These are phyloP conservation scores for Melinaea marsaeus DNA, from an alignment of 2,888 invertebrate genomes.

Conservation along the genomic window DNA sequence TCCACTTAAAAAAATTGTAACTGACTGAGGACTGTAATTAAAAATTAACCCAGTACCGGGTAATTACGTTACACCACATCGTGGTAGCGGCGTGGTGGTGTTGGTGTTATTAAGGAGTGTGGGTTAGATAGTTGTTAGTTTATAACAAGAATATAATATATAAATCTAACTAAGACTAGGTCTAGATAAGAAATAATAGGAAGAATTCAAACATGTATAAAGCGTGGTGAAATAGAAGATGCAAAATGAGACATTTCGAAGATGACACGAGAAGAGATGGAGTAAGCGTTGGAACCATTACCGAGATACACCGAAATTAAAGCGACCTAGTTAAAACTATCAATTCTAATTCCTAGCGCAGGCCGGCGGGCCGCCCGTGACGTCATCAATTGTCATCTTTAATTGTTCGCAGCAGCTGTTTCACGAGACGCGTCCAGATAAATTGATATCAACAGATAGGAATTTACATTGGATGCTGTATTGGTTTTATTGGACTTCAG, in stretches of 20 bases:
- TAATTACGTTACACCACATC: background rate
- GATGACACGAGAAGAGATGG: background rate
- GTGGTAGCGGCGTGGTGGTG: background rate
- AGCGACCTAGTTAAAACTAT: constrained; percentile 39
- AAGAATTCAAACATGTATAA: too few species aligned
- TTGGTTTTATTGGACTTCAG: constrained; percentile 8
- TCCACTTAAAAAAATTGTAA: constrained; percentile 50
- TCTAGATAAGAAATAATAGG: too few species aligned
- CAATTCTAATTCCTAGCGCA: constrained; percentile 63
- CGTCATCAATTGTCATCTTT: constrained; percentile 72
- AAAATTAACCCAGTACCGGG: constrained; percentile 59
- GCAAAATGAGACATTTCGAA: too few species aligned
- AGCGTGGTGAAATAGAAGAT: too few species aligned
- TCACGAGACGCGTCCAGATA: constrained; percentile 34
- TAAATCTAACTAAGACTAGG: too few species aligned
- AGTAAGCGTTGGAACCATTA: background rate
- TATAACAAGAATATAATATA: background rate
- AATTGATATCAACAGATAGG: constrained; percentile 17
- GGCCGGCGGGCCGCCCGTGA: constrained; percentile 53
- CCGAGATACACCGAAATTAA: constrained; percentile 1
- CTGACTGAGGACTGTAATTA: constrained; percentile 59
- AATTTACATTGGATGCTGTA: constrained; percentile 20
- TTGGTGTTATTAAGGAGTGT: background rate
- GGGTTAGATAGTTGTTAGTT: background rate
- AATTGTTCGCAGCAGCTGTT: constrained; percentile 72